Percentiles rank a stretch among this genome's conserved stretches.
These are phyloP conservation scores for Phania funesta DNA, from an alignment of 2,888 invertebrate species.

Conservation along the genomic window DNA sequence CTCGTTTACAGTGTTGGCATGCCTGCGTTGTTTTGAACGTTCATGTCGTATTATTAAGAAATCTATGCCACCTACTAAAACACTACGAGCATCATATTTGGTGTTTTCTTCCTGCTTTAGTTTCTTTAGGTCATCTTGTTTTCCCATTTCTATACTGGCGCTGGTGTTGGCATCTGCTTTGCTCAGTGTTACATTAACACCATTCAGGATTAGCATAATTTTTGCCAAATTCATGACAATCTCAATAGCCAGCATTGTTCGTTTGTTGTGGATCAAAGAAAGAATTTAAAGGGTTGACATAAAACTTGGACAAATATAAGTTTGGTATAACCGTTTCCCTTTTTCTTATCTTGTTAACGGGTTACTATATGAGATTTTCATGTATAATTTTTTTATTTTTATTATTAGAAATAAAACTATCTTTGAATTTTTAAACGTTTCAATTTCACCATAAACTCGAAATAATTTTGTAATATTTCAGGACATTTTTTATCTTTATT, in stretches of 20 bases:
- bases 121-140: background rate
- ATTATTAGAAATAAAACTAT: background rate
- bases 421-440: slow-evolving; percentile 58
- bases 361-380: background rate
- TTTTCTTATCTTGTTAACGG: background rate
- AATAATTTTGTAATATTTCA: slow-evolving; percentile 39
- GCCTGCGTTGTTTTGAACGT: slow-evolving; percentile 53
- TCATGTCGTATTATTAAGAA: slow-evolving; percentile 46
- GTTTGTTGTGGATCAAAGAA: background rate
- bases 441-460: slow-evolving; percentile 43
- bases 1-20: slow-evolving; percentile 1
- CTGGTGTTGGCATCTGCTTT: background rate
- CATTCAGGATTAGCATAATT: slow-evolving; percentile 58
- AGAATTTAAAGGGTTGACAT: background rate
- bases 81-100: background rate
- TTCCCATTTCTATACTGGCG: background rate
- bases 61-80: background rate
- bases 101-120: background rate
- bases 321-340: background rate
- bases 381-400: background rate
- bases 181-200: background rate
- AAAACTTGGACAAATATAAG: background rate
- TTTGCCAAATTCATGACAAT: slow-evolving; percentile 43
- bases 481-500: slow-evolving; percentile 38
- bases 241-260: slow-evolving; percentile 45